Evolutionary conservation across 2,888 invertebrate genomes (phyloP).

Genomic region (Amblyjoppa fuscipennis): DNA sequence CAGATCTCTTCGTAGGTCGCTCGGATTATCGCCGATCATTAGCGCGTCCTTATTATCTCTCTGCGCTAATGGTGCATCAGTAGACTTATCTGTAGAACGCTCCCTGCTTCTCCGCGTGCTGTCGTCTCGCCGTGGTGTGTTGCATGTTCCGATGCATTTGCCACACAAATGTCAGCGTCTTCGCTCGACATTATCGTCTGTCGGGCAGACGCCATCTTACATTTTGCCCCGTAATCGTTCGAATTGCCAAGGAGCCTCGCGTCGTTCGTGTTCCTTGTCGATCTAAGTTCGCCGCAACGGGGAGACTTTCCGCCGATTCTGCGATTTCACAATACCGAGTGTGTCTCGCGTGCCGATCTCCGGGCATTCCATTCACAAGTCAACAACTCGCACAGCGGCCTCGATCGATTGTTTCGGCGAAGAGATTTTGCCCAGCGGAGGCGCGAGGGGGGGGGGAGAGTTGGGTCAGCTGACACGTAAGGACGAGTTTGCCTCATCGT

Average conservation of each 20-base stretch:
- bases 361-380: constrained; percentile 14
- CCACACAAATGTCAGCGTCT: constrained; percentile 28
- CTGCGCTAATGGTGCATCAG: not conserved
- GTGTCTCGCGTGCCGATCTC: constrained; percentile 9
- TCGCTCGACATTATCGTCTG: constrained; percentile 25
- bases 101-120: not conserved
- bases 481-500: not conserved
- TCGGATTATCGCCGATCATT: too few relatives aligned
- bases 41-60: not conserved
- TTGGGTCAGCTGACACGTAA: not conserved
- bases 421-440: not conserved
- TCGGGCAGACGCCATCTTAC: not conserved
- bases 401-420: constrained; percentile 22
- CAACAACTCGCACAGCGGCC: constrained; percentile 1
- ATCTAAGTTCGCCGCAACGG: constrained; percentile 7
- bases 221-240: constrained; percentile 16
- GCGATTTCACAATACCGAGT: constrained; percentile 4
- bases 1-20: too few relatives aligned
- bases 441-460: not conserved
- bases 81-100: not conserved
- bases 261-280: constrained; percentile 1
- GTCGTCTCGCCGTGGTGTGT: not conserved
- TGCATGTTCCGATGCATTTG: constrained; percentile 19
- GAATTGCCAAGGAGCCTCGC: constrained; percentile 6
- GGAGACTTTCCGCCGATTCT: constrained; percentile 7